Evolutionary conservation across 2,113 vertebrate species (phyloP), one percentile per base, ranked within the genome.

Genomic region (Phylloscopus trochilus): DNA sequence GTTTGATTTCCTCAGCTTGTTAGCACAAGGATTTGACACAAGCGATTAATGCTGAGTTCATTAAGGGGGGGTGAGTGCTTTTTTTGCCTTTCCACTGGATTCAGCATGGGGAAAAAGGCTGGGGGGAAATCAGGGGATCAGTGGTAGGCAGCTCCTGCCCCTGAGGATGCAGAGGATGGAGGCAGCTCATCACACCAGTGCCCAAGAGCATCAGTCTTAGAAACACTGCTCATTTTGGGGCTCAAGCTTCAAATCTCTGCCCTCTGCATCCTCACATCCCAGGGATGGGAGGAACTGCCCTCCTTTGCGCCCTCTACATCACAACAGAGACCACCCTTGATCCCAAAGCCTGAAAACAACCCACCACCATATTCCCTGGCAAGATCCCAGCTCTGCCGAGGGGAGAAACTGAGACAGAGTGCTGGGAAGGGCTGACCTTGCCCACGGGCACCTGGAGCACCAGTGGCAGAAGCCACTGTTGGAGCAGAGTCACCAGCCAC

Each of bases 1-100:
- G 64, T 83, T 95, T 87, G 89, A 87, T 95, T 96, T 89, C 93
- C 19, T 92, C 72, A 74, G 91, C 80, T 96, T 93, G 82, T 90
- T 91, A 96, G 84, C 79, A 86, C 81, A 91, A 95, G 77, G 69
- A 92, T 69, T 91, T 84, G 84, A 95, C 83, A 94, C 79, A 83
- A 94, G 79, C 47, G 28, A 95, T 95, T 92, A 91, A 88, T 83
- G 95, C 81, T 2, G 83, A 93, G 87, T 92, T 95, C 95, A 81
- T 89, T 96, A 72, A 70, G 69, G 51, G 75, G 31, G 62, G 51
- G 39, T 8, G 15, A 41, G 67, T 3, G 41, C 6, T 63, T 55
- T 66, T 66, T 70, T 66, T 43, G 26, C 44, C 85, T 63, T 35
- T 30, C 15, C n/a, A 39, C 31, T 41, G 37, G 55, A 60, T 83